Evolutionary conservation across 64 coral and sea anemone species (phyloP).

Genomic region (Montipora sp.): DNA sequence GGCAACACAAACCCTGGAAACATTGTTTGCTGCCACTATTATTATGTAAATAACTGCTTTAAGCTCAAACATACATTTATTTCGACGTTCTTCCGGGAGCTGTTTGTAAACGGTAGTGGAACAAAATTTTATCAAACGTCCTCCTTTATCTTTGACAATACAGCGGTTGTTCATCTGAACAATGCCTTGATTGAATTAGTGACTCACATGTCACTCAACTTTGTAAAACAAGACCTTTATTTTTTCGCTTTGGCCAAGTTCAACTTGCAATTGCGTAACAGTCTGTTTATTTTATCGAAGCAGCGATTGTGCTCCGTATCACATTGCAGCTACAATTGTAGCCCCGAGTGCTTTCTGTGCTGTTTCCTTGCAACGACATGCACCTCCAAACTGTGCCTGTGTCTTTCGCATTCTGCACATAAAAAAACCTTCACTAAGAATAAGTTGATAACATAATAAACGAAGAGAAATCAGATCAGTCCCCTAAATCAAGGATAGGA

Average conservation of each 20-base stretch:
- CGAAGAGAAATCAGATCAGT: no score
- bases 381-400: no score
- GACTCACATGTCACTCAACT: not conserved
- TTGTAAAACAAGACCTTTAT: not conserved
- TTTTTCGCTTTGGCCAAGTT: conserved; percentile 10
- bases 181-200: not conserved
- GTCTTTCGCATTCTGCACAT: no score
- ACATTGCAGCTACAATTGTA: not conserved
- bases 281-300: not conserved
- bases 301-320: not conserved
- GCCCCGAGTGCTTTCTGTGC: no score
- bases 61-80: not conserved
- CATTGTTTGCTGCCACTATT: not conserved
- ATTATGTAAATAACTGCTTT: not conserved
- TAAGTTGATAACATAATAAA: not conserved
- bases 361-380: no score
- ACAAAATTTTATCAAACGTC: not conserved
- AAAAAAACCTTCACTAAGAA: no score
- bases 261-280: conserved; percentile 3
- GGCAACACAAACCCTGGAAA: not conserved
- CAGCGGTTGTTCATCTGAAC: not conserved
- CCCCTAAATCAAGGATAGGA: no score
- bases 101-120: not conserved
- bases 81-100: not conserved
- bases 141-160: not conserved